Conservation (phyloP, 2,888 invertebrate genomes). For the Slavum lentiscoides region DNA sequence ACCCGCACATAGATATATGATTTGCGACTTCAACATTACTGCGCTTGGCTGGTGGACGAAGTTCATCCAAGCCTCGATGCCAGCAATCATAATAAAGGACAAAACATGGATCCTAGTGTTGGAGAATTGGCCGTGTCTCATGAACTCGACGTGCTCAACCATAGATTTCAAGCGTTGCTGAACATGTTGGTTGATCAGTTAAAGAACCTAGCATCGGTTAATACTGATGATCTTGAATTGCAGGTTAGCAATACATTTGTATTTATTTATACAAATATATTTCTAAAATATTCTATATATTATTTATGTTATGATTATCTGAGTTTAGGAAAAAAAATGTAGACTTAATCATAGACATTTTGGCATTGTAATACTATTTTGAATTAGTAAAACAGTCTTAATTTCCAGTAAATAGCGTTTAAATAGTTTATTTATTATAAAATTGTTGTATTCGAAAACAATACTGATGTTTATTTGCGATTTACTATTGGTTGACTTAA, state of each 20-base stretch:
- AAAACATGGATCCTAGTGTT: conserved; percentile 58
- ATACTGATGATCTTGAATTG: conserved; percentile 74
- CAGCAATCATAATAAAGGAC: conserved; percentile 59
- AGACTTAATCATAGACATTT: no score
- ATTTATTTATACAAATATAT: neutral
- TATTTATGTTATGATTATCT: neutral
- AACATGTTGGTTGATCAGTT: conserved; percentile 72
- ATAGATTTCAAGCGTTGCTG: conserved; percentile 73
- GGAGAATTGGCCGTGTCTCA: conserved; percentile 75
- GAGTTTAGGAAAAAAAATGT: no score
- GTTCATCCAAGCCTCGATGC: conserved; percentile 79
- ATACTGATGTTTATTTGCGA: no score
- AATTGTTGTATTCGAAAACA: no score
- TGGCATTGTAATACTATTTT: no score
- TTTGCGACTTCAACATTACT: conserved; percentile 80
- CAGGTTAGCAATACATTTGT: conserved; percentile 64
- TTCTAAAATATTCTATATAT: neutral
- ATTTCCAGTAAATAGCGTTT: no score
- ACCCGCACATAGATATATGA: conserved; percentile 74
- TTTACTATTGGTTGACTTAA: no score
- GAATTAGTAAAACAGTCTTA: no score
- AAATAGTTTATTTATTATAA: no score
- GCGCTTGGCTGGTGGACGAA: conserved; percentile 80
- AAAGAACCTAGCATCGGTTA: conserved; percentile 69
- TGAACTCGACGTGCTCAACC: conserved; percentile 81